Conservation (phyloP, 2,113 vertebrate species). For the Anolis sagrei region DNA sequence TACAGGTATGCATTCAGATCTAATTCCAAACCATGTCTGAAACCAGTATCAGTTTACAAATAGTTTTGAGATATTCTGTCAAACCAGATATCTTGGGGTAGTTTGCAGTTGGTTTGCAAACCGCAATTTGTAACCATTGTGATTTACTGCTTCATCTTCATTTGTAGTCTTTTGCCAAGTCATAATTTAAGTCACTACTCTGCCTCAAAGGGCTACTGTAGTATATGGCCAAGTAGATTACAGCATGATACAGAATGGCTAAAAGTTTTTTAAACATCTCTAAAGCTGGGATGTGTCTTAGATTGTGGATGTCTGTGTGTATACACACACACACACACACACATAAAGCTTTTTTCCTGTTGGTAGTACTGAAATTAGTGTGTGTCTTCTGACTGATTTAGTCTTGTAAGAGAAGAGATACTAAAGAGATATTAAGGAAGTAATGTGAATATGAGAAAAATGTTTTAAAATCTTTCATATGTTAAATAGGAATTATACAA, state of each 20-base stretch:
- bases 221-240: background rate
- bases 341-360: too few species aligned
- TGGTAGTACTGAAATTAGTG: too few species aligned
- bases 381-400: too few species aligned
- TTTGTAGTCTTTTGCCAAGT: background rate
- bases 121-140: background rate
- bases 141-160: background rate
- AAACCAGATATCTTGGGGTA: background rate
- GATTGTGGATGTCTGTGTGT: too few species aligned
- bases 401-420: too few species aligned
- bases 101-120: background rate
- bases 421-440: too few species aligned
- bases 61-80: background rate
- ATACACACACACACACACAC: too few species aligned
- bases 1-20: background rate
- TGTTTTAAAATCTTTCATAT: background rate
- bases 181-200: background rate
- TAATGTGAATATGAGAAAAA: background rate
- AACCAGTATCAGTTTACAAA: background rate
- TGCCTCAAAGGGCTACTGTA: background rate
- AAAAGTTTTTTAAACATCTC: background rate
- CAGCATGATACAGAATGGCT: conserved; percentile 16
- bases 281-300: too few species aligned
- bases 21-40: background rate
- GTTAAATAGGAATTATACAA: background rate